Conservation (phyloP, 2,888 invertebrate species). For the Archips crataeganus region DNA sequence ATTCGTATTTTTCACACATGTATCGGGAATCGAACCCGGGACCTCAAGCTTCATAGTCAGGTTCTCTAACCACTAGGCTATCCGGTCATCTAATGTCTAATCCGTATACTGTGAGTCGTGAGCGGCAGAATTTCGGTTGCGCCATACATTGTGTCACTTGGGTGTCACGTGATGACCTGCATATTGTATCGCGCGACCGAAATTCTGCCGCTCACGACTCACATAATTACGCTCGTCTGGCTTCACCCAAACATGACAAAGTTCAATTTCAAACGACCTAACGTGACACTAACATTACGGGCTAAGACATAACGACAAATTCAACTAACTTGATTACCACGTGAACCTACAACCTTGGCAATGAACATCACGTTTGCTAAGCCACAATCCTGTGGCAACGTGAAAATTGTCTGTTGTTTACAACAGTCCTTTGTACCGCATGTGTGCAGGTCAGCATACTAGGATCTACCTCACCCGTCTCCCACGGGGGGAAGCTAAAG, state of each 20-base stretch:
- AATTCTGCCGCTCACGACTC: too few relatives aligned
- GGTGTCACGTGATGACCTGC: too few relatives aligned
- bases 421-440: conserved; percentile 22
- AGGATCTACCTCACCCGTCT: conserved; percentile 5
- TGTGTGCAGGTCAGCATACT: conserved; percentile 1
- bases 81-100: too few relatives aligned
- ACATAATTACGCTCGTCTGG: background rate
- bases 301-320: conserved; percentile 27
- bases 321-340: conserved; percentile 40
- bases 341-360: conserved; percentile 37
- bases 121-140: too few relatives aligned
- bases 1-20: too few relatives aligned
- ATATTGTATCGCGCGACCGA: too few relatives aligned
- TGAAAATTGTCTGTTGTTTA: conserved; percentile 35
- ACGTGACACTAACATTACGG: conserved; percentile 9
- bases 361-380: conserved; percentile 35
- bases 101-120: too few relatives aligned
- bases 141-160: too few relatives aligned
- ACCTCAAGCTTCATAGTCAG: too few relatives aligned
- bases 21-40: too few relatives aligned
- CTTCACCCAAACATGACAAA: conserved; percentile 1
- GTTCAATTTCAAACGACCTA: background rate
- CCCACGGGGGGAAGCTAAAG: background rate
- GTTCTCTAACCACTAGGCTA: too few relatives aligned
- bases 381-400: conserved; percentile 22